Evolutionary conservation across 2,888 invertebrate genomes (phyloP).

Genomic region (Tricholauxania praeusta): DNA sequence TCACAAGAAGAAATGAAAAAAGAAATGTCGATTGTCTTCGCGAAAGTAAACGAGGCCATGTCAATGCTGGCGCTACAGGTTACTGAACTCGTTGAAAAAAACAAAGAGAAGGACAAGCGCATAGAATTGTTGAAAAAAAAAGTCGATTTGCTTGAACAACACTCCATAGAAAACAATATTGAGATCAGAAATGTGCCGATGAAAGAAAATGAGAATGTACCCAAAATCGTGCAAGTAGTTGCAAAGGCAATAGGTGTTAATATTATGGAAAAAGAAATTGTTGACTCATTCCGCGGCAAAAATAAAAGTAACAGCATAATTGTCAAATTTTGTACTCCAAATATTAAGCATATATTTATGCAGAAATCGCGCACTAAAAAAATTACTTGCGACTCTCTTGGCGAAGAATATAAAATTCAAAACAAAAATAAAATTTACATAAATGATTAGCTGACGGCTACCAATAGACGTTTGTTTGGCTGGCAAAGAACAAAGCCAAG

Average conservation of each 20-base stretch:
- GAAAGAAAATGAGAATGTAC: conserved; percentile 1
- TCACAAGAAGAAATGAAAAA: not conserved
- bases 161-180: not conserved
- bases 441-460: conserved; percentile 11
- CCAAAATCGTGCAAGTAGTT: not conserved
- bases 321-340: not conserved
- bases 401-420: conserved; percentile 4
- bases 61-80: not conserved
- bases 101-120: conserved; percentile 15
- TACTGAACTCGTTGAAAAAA: conserved; percentile 3
- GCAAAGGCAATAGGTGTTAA: not conserved
- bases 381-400: conserved; percentile 10
- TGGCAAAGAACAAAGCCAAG: conserved; percentile 13
- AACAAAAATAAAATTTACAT: conserved; percentile 8
- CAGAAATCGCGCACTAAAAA: conserved; percentile 6
- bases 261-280: not conserved
- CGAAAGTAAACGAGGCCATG: conserved; percentile 9
- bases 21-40: not conserved
- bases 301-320: not conserved
- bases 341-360: not conserved
- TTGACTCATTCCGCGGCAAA: not conserved
- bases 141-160: not conserved
- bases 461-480: conserved; percentile 6
- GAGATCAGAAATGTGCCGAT: not conserved
- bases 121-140: conserved; percentile 9